These are phyloP conservation scores for Halcyon malimbica DNA, from an alignment of 2,113 vertebrate species.

Conservation along the genomic window DNA sequence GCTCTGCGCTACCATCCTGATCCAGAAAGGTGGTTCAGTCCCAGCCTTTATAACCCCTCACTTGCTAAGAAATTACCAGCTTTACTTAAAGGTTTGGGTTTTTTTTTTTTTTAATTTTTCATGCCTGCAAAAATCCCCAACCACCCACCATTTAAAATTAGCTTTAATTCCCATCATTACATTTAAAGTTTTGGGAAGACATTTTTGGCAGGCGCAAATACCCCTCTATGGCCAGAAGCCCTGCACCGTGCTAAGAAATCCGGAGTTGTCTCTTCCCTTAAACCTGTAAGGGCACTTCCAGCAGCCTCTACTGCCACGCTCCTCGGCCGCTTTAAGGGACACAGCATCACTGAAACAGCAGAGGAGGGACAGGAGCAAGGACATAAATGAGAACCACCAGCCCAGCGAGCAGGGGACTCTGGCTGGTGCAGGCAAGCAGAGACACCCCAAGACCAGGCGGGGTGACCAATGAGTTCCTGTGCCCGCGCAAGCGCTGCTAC, in stretches of 20 bases:
- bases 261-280: background rate
- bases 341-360: fast-evolving
- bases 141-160: background rate
- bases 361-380: background rate
- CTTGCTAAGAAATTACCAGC: background rate
- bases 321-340: background rate
- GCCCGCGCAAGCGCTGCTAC: background rate
- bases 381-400: fast-evolving
- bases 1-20: fast-evolving
- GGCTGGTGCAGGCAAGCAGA: background rate
- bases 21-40: background rate
- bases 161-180: background rate
- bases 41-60: background rate
- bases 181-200: background rate
- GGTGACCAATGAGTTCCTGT: fast-evolving
- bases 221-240: background rate
- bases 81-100: background rate
- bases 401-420: background rate
- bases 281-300: background rate
- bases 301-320: background rate
- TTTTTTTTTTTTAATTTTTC: background rate
- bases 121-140: background rate
- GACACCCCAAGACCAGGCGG: background rate
- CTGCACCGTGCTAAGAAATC: background rate
- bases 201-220: background rate